Conservation (phyloP, 2,888 invertebrate genomes). For the Camptogramma bilineatum region DNA sequence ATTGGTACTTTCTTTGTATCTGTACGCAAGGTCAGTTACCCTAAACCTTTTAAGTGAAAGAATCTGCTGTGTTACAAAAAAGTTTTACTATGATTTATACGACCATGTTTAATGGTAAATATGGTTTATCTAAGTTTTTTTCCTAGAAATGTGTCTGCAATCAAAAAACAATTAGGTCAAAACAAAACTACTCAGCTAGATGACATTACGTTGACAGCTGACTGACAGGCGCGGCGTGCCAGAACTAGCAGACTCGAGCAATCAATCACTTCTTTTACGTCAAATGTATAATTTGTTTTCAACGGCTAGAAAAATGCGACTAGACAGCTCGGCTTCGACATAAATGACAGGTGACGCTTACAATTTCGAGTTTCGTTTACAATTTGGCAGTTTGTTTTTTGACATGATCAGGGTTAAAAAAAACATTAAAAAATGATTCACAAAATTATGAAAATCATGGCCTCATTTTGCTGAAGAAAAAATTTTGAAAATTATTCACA, state of each 20-base stretch:
- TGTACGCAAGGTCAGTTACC: too few species aligned
- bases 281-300: constrained; percentile 36
- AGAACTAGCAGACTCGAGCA: constrained; percentile 31
- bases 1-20: too few species aligned
- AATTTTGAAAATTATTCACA: too few species aligned
- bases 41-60: too few species aligned
- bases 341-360: constrained; percentile 7
- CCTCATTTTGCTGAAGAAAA: too few species aligned
- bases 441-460: too few species aligned
- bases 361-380: constrained; percentile 1
- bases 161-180: constrained; percentile 29
- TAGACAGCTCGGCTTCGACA: constrained; percentile 17
- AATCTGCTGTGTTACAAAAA: too few species aligned
- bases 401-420: background rate
- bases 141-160: constrained; percentile 5
- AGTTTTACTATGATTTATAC: too few species aligned
- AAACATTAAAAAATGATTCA: background rate
- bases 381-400: background rate
- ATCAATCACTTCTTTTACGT: constrained; percentile 37
- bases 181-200: constrained; percentile 8
- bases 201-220: constrained; percentile 28
- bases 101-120: background rate
- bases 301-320: constrained; percentile 22
- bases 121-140: background rate
- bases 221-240: constrained; percentile 33